Evolutionary conservation across 2,888 invertebrate species (phyloP), one percentile per base, ranked within the genome.

Genomic region (Papilio gigon): DNA sequence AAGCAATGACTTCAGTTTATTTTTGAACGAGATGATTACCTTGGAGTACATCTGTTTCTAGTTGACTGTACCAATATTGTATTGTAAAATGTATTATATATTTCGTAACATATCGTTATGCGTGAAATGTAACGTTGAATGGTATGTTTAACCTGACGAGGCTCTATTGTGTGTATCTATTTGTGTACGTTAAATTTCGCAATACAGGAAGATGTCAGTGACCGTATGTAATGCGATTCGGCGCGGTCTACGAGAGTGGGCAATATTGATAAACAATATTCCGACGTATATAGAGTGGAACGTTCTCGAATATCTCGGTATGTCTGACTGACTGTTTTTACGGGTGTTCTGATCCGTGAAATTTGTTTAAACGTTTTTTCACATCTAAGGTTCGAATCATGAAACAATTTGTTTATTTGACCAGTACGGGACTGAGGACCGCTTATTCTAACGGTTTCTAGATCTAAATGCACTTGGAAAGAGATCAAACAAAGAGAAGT

Each of bases 171-270:
- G 68, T 59, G 71, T 66, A 64, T 71, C 66, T 71, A 73, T 72
- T 79, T 80, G 80, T 50, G 1, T 20, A 35, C 37, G 60, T 80
- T 80, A 82, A 65, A 84, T 79, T 80, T 84, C 83, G 84, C 83
- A 86, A 86, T 79, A 83, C 82, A 82, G 84, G 83, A 85, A 84
- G 82, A 86, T 84, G 88, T 85, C 87, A 87, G 84, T 87, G 88
- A 87, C 88, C 87, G 86, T 84, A 84, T 79, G 87, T 88, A 88
- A 88, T 83, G 76, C 76, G 85, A 88, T 86, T 87, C 87, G 85
- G 73, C 84, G 84, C 79, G 86, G 85, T 87, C 82, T 85, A 79
- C 81, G 76, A 82, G 81, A 80, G 83, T 82, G 82, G 83, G 83
- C 82, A 84, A 87, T 87, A 87, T 86, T 88, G 86, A 88, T 87